Evolutionary conservation across 2,888 invertebrate genomes (phyloP), one percentile per base, ranked within the genome.

Genomic region (Troilus luridus): DNA sequence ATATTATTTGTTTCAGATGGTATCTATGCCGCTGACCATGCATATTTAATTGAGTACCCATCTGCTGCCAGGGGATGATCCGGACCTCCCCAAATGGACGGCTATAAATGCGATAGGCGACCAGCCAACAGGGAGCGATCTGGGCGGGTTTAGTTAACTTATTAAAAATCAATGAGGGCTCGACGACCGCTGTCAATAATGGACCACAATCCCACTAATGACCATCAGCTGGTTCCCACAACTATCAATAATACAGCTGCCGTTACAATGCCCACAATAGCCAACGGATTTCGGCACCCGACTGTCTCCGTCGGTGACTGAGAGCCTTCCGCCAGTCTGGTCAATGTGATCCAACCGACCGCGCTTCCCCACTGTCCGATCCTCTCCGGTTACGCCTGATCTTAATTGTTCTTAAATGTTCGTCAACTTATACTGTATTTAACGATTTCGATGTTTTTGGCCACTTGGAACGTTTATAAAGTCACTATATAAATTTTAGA

Each of bases 231-330:
- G 89, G 60, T 89, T 64, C 64, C 64, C 89, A 60, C 54, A 62
- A 64, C 89, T 89, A 89, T 89, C 89, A 89, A 89, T 89, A 89
- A 89, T 89, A 54, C 89, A 89, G 89, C 64, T 64, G 89, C 89
- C 58, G 59, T 62, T 58, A 60, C 60, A 88, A 56, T 85, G 56
- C 56, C n/a, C 85, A 85, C 85, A 85, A 85, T 85, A 56, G 85
- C 1, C 85, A 85, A 54, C 85, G 85, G 85, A 77, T 41, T 77
- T 77, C 85, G 85, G 85, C 85, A 58, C 54, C 85, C 85, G 56
- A 85, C 85, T 85, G 85, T 85, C 85, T 85, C 85, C 85, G 72
- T 27, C 72, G 72, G 14, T 85, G 85, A 56, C 85, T 58, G 85
- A 54, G n/a, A n/a, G 85, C 85, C 85, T 85, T 85, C 41, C 85